phyloP scores from a whole-genome alignment of 2,113 vertebrate species.

The Callionymus lyra region DNA sequence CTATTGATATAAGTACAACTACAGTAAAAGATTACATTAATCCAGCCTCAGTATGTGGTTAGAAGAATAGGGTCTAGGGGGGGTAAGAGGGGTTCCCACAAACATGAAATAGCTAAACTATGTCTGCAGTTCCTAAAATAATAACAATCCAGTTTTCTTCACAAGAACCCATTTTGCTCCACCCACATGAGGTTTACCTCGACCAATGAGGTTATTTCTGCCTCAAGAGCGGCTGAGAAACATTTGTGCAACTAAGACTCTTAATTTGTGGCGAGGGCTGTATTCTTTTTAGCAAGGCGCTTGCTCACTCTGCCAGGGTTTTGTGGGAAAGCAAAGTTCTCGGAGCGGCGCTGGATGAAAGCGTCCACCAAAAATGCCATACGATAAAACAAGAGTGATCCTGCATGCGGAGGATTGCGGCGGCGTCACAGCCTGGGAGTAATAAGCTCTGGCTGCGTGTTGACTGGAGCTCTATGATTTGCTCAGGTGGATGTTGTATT shows the following conservation, averaged over 20 bases:
- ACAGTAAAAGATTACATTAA: too few relatives aligned
- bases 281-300: conserved; percentile 31
- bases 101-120: too few relatives aligned
- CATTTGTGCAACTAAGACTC: conserved; percentile 37
- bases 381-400: conserved; percentile 44
- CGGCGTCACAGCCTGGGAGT: conserved; percentile 49
- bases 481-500: conserved; percentile 62
- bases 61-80: too few relatives aligned
- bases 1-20: too few relatives aligned
- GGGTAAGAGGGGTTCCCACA: too few relatives aligned
- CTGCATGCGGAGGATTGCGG: conserved; percentile 45
- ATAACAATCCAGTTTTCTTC: conserved; percentile 6
- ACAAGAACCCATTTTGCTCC: conserved; percentile 24
- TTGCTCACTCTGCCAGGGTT: conserved; percentile 14
- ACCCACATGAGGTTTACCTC: conserved; percentile 42
- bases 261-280: conserved; percentile 44
- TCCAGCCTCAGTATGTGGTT: too few relatives aligned
- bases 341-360: conserved; percentile 28
- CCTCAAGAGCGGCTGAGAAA: conserved; percentile 22
- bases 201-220: conserved; percentile 41
- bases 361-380: conserved; percentile 43
- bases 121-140: conserved; percentile 9
- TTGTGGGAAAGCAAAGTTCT: conserved; percentile 14
- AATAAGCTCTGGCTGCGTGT: conserved; percentile 47
- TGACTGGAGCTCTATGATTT: conserved; percentile 50